phyloP scores from a whole-genome alignment of 2,113 vertebrate genomes.

The Pluvianellus socialis region DNA sequence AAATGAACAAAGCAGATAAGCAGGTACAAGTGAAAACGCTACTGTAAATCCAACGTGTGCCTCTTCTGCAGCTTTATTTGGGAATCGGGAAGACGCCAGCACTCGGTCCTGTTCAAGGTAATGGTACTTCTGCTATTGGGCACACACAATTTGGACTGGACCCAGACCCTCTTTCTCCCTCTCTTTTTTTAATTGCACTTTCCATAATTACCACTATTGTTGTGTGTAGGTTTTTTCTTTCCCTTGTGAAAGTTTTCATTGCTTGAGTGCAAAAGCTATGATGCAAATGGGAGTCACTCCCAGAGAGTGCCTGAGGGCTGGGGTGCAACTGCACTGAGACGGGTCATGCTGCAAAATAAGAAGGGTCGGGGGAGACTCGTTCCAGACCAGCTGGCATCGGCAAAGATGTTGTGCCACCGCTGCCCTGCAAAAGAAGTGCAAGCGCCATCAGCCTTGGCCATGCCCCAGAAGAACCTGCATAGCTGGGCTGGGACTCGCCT shows the following conservation, averaged over 20 bases:
- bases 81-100: neutral
- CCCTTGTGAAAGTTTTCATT: slow-evolving; percentile 14
- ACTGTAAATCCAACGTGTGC: neutral
- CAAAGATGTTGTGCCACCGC: neutral
- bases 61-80: neutral
- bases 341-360: neutral
- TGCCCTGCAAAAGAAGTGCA: neutral
- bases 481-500: neutral
- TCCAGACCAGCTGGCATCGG: neutral
- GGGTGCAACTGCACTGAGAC: neutral
- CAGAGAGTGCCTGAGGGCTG: slow-evolving; percentile 31
- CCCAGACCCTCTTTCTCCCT: neutral
- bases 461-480: neutral
- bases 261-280: neutral
- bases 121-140: neutral
- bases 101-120: neutral
- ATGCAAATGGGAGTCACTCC: slow-evolving; percentile 29
- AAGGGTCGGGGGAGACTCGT: neutral
- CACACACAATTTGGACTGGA: neutral
- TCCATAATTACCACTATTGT: slow-evolving; percentile 10
- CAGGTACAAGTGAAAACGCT: neutral
- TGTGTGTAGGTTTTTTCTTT: neutral
- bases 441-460: neutral
- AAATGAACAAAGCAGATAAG: slow-evolving; percentile 25
- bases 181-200: slow-evolving; percentile 2